Conservation (phyloP, 1,140 invertebrate species). For the Daktulosphaira vitifoliae region DNA sequence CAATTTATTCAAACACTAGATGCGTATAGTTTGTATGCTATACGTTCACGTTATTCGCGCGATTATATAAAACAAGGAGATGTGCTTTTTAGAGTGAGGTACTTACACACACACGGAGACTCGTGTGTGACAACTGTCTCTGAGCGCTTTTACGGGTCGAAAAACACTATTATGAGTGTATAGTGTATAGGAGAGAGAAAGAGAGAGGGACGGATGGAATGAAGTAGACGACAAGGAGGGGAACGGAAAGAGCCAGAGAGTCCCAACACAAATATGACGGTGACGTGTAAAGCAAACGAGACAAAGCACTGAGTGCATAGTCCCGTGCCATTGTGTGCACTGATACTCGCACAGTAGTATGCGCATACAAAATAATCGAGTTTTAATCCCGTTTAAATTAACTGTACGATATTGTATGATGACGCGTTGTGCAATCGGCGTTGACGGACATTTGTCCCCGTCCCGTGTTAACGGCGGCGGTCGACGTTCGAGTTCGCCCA, state of each 20-base stretch:
- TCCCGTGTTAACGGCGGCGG: no score
- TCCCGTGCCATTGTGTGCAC: background rate
- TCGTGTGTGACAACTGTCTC: constrained; percentile 18
- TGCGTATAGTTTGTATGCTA: background rate
- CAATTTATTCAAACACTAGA: constrained; percentile 22
- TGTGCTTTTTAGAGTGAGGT: background rate
- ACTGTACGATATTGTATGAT: background rate
- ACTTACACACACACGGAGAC: background rate
- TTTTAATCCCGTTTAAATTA: constrained; percentile 34
- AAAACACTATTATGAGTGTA: constrained; percentile 12
- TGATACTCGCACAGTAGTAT: background rate
- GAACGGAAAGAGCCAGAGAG: no score
- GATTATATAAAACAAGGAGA: background rate
- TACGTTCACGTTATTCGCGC: no score
- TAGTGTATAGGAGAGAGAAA: background rate
- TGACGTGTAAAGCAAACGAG: constrained; percentile 28
- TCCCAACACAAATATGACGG: no score
- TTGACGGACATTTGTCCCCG: background rate
- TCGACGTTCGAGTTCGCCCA: no score
- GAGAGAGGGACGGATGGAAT: background rate
- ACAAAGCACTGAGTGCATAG: constrained; percentile 9
- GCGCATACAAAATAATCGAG: constrained; percentile 2
- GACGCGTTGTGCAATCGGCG: background rate
- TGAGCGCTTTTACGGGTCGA: constrained; percentile 30
- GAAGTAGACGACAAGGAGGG: no score